These are phyloP conservation scores for Botia kubotai DNA, from an alignment of 2,797 vertebrate genomes.

Conservation along the genomic window DNA sequence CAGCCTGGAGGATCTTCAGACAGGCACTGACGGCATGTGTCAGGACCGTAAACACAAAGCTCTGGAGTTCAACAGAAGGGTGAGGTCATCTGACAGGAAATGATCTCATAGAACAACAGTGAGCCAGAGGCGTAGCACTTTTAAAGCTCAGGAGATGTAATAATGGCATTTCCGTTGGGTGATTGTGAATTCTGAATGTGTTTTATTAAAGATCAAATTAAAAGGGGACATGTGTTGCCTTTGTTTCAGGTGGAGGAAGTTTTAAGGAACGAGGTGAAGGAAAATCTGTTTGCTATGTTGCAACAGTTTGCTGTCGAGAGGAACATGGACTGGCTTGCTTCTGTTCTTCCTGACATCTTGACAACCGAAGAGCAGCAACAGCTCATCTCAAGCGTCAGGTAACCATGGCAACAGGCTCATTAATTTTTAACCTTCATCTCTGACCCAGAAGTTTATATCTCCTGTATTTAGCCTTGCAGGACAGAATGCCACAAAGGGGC, in stretches of 20 bases:
- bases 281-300: slow-evolving; percentile 86
- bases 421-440: slow-evolving; percentile 48
- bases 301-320: slow-evolving; percentile 93
- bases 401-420: slow-evolving; percentile 56
- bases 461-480: slow-evolving; percentile 28
- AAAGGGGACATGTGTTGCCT: not conserved
- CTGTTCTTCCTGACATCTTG: slow-evolving; percentile 83
- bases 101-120: not conserved
- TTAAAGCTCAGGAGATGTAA: too few relatives aligned
- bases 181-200: not conserved
- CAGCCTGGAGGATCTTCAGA: slow-evolving; percentile 68
- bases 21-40: slow-evolving; percentile 64
- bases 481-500: not conserved
- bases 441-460: not conserved
- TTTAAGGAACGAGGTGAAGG: slow-evolving; percentile 86
- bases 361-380: slow-evolving; percentile 83
- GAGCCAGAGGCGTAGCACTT: not conserved
- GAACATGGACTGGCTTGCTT: slow-evolving; percentile 89
- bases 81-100: slow-evolving; percentile 62
- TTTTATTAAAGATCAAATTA: not conserved
- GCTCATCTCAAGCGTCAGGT: slow-evolving; percentile 94
- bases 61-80: slow-evolving; percentile 91
- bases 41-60: slow-evolving; percentile 89
- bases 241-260: slow-evolving; percentile 87
- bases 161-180: too few relatives aligned